Evolutionary conservation across 2,113 vertebrate species (phyloP).

Genomic region (Siniperca knerii): DNA sequence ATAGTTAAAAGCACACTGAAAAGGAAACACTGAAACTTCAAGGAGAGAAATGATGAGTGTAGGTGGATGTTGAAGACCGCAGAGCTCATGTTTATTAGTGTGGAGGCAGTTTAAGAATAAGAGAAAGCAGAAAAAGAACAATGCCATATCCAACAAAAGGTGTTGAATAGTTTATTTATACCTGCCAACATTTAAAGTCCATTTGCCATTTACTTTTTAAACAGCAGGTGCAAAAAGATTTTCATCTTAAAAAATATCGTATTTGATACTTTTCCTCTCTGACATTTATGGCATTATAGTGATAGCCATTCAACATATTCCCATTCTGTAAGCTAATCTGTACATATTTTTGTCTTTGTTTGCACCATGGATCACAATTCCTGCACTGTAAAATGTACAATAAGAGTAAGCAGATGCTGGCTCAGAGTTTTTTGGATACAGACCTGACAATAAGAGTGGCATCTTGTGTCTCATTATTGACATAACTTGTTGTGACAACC

Average conservation of each 20-base stretch:
- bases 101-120: constrained; percentile 24
- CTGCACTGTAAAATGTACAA: no score
- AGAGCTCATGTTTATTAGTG: constrained; percentile 34
- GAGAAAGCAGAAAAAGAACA: constrained; percentile 18
- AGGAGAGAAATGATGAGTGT: constrained; percentile 4
- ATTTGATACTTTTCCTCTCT: not conserved
- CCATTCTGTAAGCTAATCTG: not conserved
- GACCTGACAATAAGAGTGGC: not conserved
- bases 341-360: not conserved
- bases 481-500: not conserved
- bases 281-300: not conserved
- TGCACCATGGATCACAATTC: not conserved
- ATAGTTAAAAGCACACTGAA: constrained; percentile 4
- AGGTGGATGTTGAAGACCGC: constrained; percentile 29
- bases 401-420: not conserved
- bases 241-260: not conserved
- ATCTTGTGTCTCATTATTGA: not conserved
- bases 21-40: constrained; percentile 19
- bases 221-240: not conserved
- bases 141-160: not conserved
- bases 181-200: not conserved
- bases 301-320: not conserved
- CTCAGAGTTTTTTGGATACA: not conserved
- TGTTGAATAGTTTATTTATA: constrained; percentile 4
- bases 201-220: not conserved